phyloP scores from a whole-genome alignment of 2,888 invertebrate species.

The Euplagia quadripunctaria region DNA sequence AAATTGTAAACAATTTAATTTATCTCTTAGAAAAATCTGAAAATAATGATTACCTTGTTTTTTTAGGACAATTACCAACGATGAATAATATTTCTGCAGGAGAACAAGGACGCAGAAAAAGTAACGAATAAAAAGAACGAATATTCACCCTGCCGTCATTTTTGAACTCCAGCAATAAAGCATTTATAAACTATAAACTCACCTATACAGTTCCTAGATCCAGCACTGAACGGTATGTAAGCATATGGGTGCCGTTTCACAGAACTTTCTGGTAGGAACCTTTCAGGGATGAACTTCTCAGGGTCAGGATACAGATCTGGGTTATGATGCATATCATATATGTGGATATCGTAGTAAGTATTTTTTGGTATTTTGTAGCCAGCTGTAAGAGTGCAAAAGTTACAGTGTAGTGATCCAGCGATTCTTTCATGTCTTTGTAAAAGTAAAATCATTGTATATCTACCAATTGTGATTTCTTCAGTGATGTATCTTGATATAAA shows the following conservation, averaged over 20 bases:
- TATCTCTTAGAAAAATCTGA: no score
- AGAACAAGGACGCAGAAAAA: no score
- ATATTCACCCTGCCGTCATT: neutral
- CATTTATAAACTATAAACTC: neutral
- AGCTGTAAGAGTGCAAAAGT: constrained; percentile 61
- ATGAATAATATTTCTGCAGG: no score
- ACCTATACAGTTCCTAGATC: constrained; percentile 90
- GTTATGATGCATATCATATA: constrained; percentile 89
- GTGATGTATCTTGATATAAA: constrained; percentile 86
- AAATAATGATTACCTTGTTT: no score
- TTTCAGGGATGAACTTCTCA: constrained; percentile 89
- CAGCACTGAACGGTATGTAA: constrained; percentile 90
- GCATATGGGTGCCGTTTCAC: constrained; percentile 87
- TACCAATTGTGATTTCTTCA: constrained; percentile 71
- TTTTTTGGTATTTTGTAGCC: constrained; percentile 80
- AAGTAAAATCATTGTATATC: neutral
- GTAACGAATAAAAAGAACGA: no score
- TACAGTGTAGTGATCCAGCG: neutral
- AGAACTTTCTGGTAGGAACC: constrained; percentile 89
- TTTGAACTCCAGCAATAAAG: neutral
- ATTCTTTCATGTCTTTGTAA: neutral
- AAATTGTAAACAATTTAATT: no score
- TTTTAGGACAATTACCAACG: no score
- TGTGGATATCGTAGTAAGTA: constrained; percentile 80
- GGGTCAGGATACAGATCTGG: constrained; percentile 89